phyloP scores from a whole-genome alignment of 2,113 vertebrate species.

The Coracopsis vasa region DNA sequence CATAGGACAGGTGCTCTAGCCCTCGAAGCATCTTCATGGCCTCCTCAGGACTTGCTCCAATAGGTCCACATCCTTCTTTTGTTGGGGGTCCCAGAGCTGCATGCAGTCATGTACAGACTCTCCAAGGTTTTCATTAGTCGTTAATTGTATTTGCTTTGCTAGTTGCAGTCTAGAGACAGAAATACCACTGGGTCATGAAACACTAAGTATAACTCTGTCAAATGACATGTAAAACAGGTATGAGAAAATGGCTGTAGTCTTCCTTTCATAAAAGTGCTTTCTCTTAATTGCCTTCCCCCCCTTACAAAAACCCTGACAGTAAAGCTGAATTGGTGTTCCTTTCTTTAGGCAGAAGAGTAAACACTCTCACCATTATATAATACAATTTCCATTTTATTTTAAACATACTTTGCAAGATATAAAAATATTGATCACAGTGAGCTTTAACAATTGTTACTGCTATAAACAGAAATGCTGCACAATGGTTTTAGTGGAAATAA shows the following conservation, averaged over 20 bases:
- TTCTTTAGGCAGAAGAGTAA: conserved; percentile 1
- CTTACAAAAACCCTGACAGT: background rate
- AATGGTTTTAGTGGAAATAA: conserved; percentile 97
- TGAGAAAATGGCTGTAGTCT: background rate
- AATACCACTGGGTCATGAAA: background rate
- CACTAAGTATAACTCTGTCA: background rate
- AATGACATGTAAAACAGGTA: background rate
- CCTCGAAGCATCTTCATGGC: background rate
- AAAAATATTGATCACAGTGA: conserved; percentile 98
- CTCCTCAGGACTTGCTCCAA: background rate
- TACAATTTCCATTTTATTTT: conserved; percentile 88
- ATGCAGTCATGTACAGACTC: background rate
- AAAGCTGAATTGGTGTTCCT: background rate
- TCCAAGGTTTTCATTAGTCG: background rate
- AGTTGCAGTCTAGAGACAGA: background rate
- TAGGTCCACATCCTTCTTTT: background rate
- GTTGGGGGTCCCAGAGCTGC: background rate
- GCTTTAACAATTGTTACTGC: conserved; percentile 89
- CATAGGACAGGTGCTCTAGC: background rate
- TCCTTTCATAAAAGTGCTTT: background rate
- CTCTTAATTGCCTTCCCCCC: background rate
- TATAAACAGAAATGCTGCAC: conserved; percentile 87
- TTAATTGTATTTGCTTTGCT: background rate
- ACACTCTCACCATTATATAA: conserved; percentile 72
- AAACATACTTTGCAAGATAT: conserved; percentile 89